Percentiles rank a stretch among this genome's conserved stretches.
Evolutionary conservation across 2,888 invertebrate genomes (phyloP).

Genomic region (Mechanitis mazaeus): DNA sequence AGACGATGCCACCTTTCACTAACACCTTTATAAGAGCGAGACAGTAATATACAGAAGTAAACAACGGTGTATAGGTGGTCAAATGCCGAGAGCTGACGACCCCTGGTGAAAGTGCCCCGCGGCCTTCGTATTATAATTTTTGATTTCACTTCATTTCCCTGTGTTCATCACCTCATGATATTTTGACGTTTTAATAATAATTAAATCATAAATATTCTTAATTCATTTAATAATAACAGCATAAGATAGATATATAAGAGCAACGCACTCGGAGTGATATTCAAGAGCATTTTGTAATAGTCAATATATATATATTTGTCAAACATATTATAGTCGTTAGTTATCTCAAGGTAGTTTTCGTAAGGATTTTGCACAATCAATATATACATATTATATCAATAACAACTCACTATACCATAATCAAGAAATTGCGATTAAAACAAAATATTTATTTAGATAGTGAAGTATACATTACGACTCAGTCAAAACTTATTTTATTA

Average conservation of each 20-base stretch:
- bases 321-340: slow-evolving; percentile 60
- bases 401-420: slow-evolving; percentile 11
- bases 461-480: neutral
- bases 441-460: neutral
- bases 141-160: slow-evolving; percentile 37
- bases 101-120: slow-evolving; percentile 68
- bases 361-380: slow-evolving; percentile 43
- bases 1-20: slow-evolving; percentile 54
- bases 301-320: slow-evolving; percentile 62
- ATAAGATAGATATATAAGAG: neutral
- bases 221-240: no score
- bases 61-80: slow-evolving; percentile 26
- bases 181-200: slow-evolving; percentile 11
- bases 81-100: slow-evolving; percentile 54
- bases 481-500: no score
- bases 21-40: slow-evolving; percentile 47
- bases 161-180: slow-evolving; percentile 11
- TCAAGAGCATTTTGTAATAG: slow-evolving; percentile 59
- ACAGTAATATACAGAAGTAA: slow-evolving; percentile 35
- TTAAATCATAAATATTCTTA: no score
- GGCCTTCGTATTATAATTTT: slow-evolving; percentile 32
- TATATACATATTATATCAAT: slow-evolving; percentile 16
- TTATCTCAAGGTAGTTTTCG: slow-evolving; percentile 68
- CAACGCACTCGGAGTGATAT: slow-evolving; percentile 20
- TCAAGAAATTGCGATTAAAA: neutral